These are phyloP conservation scores for Myiopsitta monachus DNA, from an alignment of 2,113 vertebrate species.

Conservation along the genomic window DNA sequence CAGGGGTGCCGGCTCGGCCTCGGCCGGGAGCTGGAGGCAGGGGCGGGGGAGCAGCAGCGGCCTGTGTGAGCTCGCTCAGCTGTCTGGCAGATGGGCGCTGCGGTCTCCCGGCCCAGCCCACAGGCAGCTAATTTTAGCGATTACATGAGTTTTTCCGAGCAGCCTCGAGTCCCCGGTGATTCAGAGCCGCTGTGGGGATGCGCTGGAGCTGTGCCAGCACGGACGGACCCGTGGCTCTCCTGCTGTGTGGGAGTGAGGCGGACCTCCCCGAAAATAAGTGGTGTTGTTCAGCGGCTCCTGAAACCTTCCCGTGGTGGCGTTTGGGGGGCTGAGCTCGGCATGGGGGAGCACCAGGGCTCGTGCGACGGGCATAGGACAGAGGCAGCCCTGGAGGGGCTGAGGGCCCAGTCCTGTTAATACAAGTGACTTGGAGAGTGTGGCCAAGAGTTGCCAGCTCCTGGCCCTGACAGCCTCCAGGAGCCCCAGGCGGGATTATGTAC, in stretches of 20 bases:
- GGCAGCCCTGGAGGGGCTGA: neutral
- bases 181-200: neutral
- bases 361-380: neutral
- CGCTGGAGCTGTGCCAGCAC: neutral
- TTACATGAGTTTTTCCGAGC: slow-evolving; percentile 32
- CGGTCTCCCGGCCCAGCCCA: neutral
- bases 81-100: slow-evolving; percentile 40
- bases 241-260: neutral
- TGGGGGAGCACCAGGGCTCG: neutral
- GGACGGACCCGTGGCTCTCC: neutral
- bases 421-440: rapidly evolving
- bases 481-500: neutral
- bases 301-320: rapidly evolving
- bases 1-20: too few relatives aligned
- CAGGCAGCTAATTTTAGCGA: slow-evolving; percentile 57
- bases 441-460: neutral
- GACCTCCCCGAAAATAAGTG: neutral
- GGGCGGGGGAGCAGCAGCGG: neutral
- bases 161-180: neutral
- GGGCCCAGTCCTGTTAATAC: neutral
- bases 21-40: neutral
- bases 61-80: neutral
- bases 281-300: neutral
- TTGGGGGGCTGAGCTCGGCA: neutral
- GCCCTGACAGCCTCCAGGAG: rapidly evolving